These are phyloP conservation scores for Coregonus suidteri DNA, from an alignment of 2,797 vertebrate genomes.

Conservation along the genomic window DNA sequence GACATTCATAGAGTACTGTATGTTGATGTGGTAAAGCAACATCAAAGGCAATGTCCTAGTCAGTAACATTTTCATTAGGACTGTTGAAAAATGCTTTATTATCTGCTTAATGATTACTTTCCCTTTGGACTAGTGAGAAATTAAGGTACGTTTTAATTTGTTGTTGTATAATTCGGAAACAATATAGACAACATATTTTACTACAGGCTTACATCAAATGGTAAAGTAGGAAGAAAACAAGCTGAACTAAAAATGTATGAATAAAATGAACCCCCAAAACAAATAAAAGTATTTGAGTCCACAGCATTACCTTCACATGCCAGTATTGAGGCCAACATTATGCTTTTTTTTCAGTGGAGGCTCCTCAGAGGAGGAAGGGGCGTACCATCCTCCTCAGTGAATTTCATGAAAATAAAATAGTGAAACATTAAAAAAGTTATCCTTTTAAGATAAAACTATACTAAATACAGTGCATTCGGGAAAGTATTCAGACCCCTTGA, in stretches of 20 bases:
- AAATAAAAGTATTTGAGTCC: neutral
- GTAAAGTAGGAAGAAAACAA: constrained; percentile 23
- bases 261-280: neutral
- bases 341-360: neutral
- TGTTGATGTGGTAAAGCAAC: neutral
- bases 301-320: neutral
- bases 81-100: constrained; percentile 35
- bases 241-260: constrained; percentile 12
- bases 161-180: constrained; percentile 19
- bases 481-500: too few relatives aligned
- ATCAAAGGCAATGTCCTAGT: constrained; percentile 10
- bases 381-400: too few relatives aligned
- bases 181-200: constrained; percentile 17
- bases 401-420: too few relatives aligned
- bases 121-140: constrained; percentile 29
- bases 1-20: too few relatives aligned
- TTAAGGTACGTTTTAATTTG: constrained; percentile 23
- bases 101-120: constrained; percentile 45
- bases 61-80: constrained; percentile 26
- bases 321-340: neutral
- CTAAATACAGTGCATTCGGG: too few relatives aligned
- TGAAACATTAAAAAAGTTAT: too few relatives aligned
- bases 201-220: constrained; percentile 18
- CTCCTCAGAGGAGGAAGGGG: too few relatives aligned
- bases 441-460: too few relatives aligned